Conservation (phyloP, 2,797 vertebrate species). For the Gadopsis marmoratus region DNA sequence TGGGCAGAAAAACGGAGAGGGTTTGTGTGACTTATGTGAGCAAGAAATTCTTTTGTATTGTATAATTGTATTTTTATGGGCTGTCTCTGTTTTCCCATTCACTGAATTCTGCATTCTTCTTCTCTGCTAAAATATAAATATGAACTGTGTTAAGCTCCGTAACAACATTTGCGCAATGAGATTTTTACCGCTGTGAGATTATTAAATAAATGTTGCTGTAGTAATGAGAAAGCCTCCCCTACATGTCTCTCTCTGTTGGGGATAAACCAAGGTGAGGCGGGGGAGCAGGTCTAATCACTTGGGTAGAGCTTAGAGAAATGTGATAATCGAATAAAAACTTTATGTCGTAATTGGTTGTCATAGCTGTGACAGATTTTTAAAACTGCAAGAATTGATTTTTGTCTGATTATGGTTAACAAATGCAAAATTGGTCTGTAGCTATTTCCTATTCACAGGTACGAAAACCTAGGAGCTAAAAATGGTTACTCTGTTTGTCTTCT, state of each 20-base stretch:
- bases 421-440: not conserved
- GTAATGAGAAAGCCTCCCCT: constrained; percentile 64
- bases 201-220: constrained; percentile 74
- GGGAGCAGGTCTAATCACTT: constrained; percentile 16
- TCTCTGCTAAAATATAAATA: constrained; percentile 63
- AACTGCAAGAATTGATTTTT: constrained; percentile 12
- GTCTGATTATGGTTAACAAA: constrained; percentile 6
- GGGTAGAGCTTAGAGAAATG: constrained; percentile 33
- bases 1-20: constrained; percentile 19
- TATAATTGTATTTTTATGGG: constrained; percentile 53
- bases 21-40: constrained; percentile 32
- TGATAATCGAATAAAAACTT: constrained; percentile 40
- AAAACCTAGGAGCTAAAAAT: not conserved
- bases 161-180: constrained; percentile 74
- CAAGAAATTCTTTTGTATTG: constrained; percentile 39
- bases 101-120: constrained; percentile 53
- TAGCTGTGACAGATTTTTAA: constrained; percentile 20
- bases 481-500: not conserved
- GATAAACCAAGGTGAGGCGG: constrained; percentile 45
- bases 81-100: constrained; percentile 49
- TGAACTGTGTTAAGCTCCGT: constrained; percentile 68
- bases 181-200: constrained; percentile 70
- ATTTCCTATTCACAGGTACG: not conserved
- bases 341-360: constrained; percentile 32
- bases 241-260: constrained; percentile 35